Base-by-base conservation (phyloP, 2,888 invertebrate genomes). In the Cephus pulcher region DNA sequence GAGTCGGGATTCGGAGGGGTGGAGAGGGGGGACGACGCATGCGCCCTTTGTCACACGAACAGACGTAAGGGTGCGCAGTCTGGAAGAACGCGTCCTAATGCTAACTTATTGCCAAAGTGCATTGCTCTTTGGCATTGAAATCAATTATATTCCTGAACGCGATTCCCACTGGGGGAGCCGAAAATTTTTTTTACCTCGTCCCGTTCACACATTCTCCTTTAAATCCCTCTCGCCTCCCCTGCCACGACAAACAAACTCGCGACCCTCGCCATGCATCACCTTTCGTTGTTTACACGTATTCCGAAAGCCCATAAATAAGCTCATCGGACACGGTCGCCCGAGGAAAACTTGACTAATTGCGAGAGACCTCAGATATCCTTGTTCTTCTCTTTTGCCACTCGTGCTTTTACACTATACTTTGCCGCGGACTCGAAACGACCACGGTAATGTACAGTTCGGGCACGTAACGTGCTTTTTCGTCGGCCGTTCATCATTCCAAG, bases 271-370 rank as follows among this genome's bases (percentile, higher is more conserved):
- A 79, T 79, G 79, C 83, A 77, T 82, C 79, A 76, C 80, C 82
- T 83, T 83, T 85, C 85, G 77, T 56, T 85, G 85, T 85, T 85
- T 82, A 84, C 84, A 82, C 80, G 78, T 80, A 81, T 82, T 73
- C 80, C 81, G 77, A 75, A 71, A 79, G 80, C 76, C 80, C 82
- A 83, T 84, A 84, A 84, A 85, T 85, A 85, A 80, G 77, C 80
- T 76, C 76, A 78, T 82, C 76, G 78, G 82, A 78, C 80, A 76
- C 80, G 78, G 75, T 80, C 68, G 81, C 77, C 80, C 71, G 35
- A 71, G 77, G n/a, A 76, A 75, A 78, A 82, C 74, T 82, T 80
- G 82, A 82, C 83, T 82, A 82, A 83, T 83, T 79, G 83, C 79
- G 35, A 35, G 56, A 76, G 78, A 77, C 75, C 69, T 56, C 34